Evolutionary conservation across 2,888 invertebrate genomes (phyloP), one percentile per base, ranked within the genome.

Genomic region (Blomia tropicalis): DNA sequence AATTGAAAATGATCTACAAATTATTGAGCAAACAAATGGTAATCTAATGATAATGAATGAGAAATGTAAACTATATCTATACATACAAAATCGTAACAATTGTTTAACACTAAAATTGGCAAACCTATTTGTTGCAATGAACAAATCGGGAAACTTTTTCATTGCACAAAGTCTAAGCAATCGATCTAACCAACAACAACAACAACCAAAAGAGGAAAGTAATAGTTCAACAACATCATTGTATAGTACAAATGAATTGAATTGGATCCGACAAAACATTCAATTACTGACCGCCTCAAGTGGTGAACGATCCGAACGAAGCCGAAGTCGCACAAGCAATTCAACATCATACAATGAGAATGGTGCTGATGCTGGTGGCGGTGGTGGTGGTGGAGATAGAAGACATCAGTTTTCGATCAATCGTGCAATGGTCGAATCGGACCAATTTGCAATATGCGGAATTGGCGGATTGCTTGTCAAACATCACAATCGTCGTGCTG

Each of bases 401-500:
- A n/a, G n/a, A n/a, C 7, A 36, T 17, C 36, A 36, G 36, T 47
- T 47, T 27, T 11, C 7, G 7, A 22, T 47, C 14, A 22, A 22
- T 27, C 22, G 51, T 19, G 23, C n/a, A 7, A 22, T 47, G 51
- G 14, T n/a, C 51, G n/a, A 22, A 7, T 47, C 23, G 23, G 51
- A 47, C 7, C 51, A 47, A n/a, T 47, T 25, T n/a, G 51, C 51
- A 7, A 22, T 47, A 7, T 22, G 51, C 51, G 51, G 51, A 27
- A 22, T 27, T 22, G 51, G 51, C 51, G 51, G 51, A 11, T n/a
- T 47, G 51, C 22, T 47, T 7, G 51, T 47, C 7, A 47, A 47
- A n/a, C 51, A 47, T n/a, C 22, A 27, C 51, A 22, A 47, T n/a
- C 51, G 51, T 11, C 51, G 51, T 27, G 51, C 51, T 11, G 51